Evolutionary conservation across 2,888 invertebrate species (phyloP), one percentile per base, ranked within the genome.

Genomic region (Melipona bicolor): DNA sequence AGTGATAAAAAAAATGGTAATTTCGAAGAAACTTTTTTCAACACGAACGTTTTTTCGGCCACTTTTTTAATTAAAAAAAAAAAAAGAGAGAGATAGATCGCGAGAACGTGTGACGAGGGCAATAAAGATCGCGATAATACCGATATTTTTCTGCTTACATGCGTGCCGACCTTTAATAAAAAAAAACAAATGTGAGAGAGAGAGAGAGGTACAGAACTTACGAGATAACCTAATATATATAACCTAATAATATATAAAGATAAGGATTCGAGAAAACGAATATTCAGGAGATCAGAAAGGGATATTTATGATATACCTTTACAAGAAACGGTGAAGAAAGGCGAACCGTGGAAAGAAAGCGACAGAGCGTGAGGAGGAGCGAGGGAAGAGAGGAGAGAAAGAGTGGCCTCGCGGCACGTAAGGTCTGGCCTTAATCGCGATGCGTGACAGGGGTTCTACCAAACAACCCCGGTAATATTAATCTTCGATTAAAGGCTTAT

Each of bases 401-500:
- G 72, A 81, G 62, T 79, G 81, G 87, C 85, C 9, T 77, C 74
- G 64, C 78, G 84, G 79, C 87, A 90, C 89, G 87, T 89, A 87
- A 91, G 86, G 86, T 84, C 85, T 77, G 83, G 85, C 87, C 90
- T 88, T 92, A 91, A 92, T 90, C 90, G 87, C 84, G 87, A 91
- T 88, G 88, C 88, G 90, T 91, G 90, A 90, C 89, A 88, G 86
- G 73, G 88, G 84, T 72, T 85, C 81, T 68, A 79, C 64, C 85
- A 86, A 88, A 88, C 87, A 87, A 87, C 85, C 83, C 83, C 76
- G 88, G 88, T 90, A 90, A 91, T 92, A 92, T 93, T 92, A 92
- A 92, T 93, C 92, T 92, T 92, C 92, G 92, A 93, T 92, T 93
- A 92, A 90, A 84, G 79, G 81, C 91, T 92, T 92, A 92, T 92